Percentiles rank a stretch among this genome's conserved stretches.
Conservation (phyloP, 2,888 invertebrate species). For the Diploptera punctata region DNA sequence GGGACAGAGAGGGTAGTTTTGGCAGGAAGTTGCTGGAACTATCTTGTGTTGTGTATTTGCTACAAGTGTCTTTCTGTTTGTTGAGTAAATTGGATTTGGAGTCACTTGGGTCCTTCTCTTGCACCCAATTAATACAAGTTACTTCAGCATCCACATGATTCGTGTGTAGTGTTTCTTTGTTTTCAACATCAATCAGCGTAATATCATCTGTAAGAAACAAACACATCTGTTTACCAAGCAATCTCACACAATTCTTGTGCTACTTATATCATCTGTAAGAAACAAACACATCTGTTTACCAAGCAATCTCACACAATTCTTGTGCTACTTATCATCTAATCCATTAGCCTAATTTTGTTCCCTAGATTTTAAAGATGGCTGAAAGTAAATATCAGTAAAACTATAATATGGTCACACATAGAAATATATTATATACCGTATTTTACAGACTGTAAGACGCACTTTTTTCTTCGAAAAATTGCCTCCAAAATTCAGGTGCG, state of each 20-base stretch:
- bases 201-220: slow-evolving; percentile 63
- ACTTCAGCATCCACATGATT: slow-evolving; percentile 66
- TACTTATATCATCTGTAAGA: slow-evolving; percentile 59
- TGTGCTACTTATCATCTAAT: slow-evolving; percentile 13
- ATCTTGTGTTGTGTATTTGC: slow-evolving; percentile 52
- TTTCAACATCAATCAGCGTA: slow-evolving; percentile 82
- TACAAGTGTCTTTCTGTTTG: slow-evolving; percentile 19
- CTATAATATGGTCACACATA: no score
- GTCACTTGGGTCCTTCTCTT: slow-evolving; percentile 53
- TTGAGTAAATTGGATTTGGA: background rate
- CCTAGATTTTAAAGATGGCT: no score
- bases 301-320: no score
- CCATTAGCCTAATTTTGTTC: no score
- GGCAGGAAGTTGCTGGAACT: slow-evolving; percentile 62
- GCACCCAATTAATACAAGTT: slow-evolving; percentile 77
- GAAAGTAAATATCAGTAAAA: no score
- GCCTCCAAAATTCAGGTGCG: no score
- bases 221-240: no score
- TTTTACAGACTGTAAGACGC: no score
- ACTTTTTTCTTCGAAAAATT: no score
- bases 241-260: slow-evolving; percentile 13
- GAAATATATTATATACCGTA: no score
- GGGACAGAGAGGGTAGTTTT: slow-evolving; percentile 57
- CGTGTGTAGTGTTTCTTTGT: slow-evolving; percentile 77
- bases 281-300: no score